Conservation (phyloP, 1,140 invertebrate genomes). For the Stegodyphus dumicola region DNA sequence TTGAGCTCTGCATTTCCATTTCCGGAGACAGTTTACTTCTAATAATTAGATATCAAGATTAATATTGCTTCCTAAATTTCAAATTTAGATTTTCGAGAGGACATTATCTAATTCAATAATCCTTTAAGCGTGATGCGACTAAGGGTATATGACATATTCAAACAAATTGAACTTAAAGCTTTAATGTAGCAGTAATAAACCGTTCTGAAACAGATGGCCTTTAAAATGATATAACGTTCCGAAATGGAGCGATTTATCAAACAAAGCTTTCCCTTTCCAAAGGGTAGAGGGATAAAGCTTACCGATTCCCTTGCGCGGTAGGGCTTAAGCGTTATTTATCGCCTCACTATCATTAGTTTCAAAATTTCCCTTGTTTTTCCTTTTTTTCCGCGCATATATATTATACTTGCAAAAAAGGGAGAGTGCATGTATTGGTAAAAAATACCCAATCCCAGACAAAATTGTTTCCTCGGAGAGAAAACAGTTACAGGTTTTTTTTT, state of each 20-base stretch:
- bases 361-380: conserved; percentile 40
- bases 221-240: conserved; percentile 49
- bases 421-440: background rate
- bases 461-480: background rate
- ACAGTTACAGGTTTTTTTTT: too few relatives aligned
- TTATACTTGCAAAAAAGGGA: background rate
- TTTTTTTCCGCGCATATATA: conserved; percentile 1
- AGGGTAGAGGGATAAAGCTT: conserved; percentile 34
- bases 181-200: conserved; percentile 48
- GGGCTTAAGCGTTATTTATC: conserved; percentile 45
- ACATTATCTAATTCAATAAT: conserved; percentile 49
- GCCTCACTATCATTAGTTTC: conserved; percentile 54
- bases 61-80: background rate
- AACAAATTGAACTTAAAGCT: conserved; percentile 48
- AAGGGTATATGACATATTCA: conserved; percentile 27
- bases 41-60: background rate
- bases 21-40: too few relatives aligned
- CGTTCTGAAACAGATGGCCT: conserved; percentile 41
- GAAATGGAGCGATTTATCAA: conserved; percentile 42
- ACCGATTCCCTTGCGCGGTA: conserved; percentile 8
- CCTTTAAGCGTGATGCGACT: conserved; percentile 10
- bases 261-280: conserved; percentile 37
- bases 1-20: too few relatives aligned
- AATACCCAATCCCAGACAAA: background rate
- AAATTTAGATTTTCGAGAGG: background rate